A percentile compares a stretch with the other conserved stretches of the same genome.
Conservation (phyloP, 2,888 invertebrate genomes). For the Aspidiotus rigidus region DNA sequence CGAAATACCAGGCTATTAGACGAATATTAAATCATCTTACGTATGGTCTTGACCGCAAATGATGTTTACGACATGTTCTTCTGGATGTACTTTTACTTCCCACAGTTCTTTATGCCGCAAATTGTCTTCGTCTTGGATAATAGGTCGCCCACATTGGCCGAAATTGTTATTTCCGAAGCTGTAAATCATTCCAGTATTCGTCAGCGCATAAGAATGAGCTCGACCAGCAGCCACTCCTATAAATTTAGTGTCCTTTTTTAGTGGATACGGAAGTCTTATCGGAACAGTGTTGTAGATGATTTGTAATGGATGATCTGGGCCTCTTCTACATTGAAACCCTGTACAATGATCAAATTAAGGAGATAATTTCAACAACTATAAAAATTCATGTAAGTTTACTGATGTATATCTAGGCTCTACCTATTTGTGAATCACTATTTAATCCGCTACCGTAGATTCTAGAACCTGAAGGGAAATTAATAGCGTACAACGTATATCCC, state of each 20-base stretch:
- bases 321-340: conserved; percentile 46
- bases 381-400: background rate
- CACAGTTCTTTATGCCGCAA: conserved; percentile 48
- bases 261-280: conserved; percentile 57
- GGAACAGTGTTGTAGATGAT: conserved; percentile 62
- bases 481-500: conserved; percentile 74
- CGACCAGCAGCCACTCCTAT: conserved; percentile 66
- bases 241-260: conserved; percentile 49
- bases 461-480: conserved; percentile 52
- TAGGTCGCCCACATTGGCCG: conserved; percentile 82
- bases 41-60: conserved; percentile 89
- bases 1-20: no score
- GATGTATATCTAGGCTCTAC: conserved; percentile 47
- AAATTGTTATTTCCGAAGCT: conserved; percentile 84
- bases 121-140: conserved; percentile 68
- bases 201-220: conserved; percentile 73
- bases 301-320: conserved; percentile 54
- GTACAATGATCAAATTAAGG: conserved; percentile 25
- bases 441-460: conserved; percentile 80
- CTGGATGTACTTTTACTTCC: conserved; percentile 55
- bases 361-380: background rate
- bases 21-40: conserved; percentile 42
- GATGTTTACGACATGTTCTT: conserved; percentile 55
- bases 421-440: conserved; percentile 87
- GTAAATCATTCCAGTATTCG: conserved; percentile 69